A percentile compares a stretch with the other conserved stretches of the same genome.
Conservation (phyloP, 2,888 invertebrate genomes). For the Hydriomena furcata region DNA sequence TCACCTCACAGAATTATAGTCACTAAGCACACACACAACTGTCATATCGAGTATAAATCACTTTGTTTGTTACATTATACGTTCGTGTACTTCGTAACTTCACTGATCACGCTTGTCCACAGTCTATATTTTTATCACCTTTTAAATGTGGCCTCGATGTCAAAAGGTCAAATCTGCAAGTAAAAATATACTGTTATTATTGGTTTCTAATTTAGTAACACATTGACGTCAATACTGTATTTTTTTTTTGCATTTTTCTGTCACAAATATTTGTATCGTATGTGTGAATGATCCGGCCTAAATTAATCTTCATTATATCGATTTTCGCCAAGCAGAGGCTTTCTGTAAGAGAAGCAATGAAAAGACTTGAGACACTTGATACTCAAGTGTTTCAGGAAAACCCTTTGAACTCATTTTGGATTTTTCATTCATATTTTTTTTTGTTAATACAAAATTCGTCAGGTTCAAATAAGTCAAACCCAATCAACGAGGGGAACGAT, state of each 20-base stretch:
- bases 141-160: conserved; percentile 3
- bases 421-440: no score
- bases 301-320: no score
- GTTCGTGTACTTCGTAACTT: background rate
- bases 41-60: conserved; percentile 30
- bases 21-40: conserved; percentile 37
- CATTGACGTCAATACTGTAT: background rate
- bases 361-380: background rate
- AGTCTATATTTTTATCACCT: background rate
- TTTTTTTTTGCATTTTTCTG: background rate
- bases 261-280: no score
- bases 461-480: no score
- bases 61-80: conserved; percentile 15
- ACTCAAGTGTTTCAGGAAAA: background rate
- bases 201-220: background rate
- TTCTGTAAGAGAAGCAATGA: no score
- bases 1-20: conserved; percentile 47
- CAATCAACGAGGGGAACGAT: no score
- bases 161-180: conserved; percentile 20
- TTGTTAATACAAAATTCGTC: no score
- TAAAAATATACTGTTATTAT: conserved; percentile 17
- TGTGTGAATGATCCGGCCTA: no score
- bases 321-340: no score
- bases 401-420: conserved; percentile 1
- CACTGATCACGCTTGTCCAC: background rate